Evolutionary conservation across 2,797 vertebrate genomes (phyloP).

Genomic region (Meda fulgida): DNA sequence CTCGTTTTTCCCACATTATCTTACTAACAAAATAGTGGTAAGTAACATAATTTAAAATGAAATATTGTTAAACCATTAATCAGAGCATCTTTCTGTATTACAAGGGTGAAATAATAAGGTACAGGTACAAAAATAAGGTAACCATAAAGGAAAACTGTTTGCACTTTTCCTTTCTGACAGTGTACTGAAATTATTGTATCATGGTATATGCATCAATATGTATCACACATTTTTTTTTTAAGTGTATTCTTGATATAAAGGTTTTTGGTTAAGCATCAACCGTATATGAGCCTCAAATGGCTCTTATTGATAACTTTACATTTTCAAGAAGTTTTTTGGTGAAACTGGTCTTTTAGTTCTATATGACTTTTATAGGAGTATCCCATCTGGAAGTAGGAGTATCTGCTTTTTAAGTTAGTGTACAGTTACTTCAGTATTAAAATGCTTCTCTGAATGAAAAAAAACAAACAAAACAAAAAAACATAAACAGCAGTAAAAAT

Average conservation of each 20-base stretch:
- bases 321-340: neutral
- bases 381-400: neutral
- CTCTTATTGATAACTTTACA: neutral
- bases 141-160: neutral
- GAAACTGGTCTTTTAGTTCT: neutral
- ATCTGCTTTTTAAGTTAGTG: neutral
- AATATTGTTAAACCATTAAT: conserved; percentile 10
- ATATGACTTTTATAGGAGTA: neutral
- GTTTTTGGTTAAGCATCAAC: neutral
- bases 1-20: conserved; percentile 55
- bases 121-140: neutral
- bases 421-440: neutral
- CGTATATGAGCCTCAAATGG: neutral
- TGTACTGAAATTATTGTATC: neutral
- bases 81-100: neutral
- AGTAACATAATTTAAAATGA: neutral
- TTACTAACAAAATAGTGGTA: neutral
- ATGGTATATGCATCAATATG: too few species aligned
- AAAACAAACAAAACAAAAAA: neutral
- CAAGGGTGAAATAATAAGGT: neutral
- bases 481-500: neutral
- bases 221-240: neutral
- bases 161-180: neutral
- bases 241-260: neutral
- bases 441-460: neutral